Evolutionary conservation across 2,113 vertebrate genomes (phyloP), one percentile per base, ranked within the genome.

Genomic region (Piliocolobus tephrosceles): DNA sequence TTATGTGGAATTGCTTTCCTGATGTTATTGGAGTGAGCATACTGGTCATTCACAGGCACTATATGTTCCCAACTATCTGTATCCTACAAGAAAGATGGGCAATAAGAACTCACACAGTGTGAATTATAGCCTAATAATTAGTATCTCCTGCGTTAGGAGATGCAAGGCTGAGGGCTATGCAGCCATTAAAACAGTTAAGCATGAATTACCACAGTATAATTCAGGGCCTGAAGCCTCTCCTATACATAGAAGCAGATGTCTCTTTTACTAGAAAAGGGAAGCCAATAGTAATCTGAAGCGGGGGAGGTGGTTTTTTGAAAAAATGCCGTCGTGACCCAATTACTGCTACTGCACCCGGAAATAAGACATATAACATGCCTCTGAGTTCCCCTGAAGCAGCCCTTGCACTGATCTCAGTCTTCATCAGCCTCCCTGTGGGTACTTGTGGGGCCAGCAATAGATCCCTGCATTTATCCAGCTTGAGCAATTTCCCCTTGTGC

Each of bases 201-300:
- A 14, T 95, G 97, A 98, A 96, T 98, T 97, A 97, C 93, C 83
- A 57, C 91, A 92, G 89, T 58, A 12, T 97, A 95, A 97, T 78
- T 98, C 97, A 96, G 98, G 85, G 96, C 91, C 95, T 30, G 58
- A 61, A 92, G 92, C 85, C 70, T 95, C 73, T 90, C 97, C 98
- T 95, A 97, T 73, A 95, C 52, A 91, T 88, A 96, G 95, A 98
- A 96, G 82, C 97, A 98, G 94, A 97, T 97, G 22, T 83, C 72
- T 93, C 52, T 97, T 85, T 97, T 80, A 84, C 58, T 86, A 73
- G 17, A 94, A 94, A 43, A 96, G 14, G 88, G 93, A 96, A 93
- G 72, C 57, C 87, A 90, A 86, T 76, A 96, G 79, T 11, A 2
- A 84, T 88, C 68, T 94, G 66, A 75, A 90, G 20, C 5, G 32